Percentiles rank a stretch among this genome's conserved stretches.
Evolutionary conservation across 2,113 vertebrate species (phyloP).

Genomic region (Anhinga rufa): DNA sequence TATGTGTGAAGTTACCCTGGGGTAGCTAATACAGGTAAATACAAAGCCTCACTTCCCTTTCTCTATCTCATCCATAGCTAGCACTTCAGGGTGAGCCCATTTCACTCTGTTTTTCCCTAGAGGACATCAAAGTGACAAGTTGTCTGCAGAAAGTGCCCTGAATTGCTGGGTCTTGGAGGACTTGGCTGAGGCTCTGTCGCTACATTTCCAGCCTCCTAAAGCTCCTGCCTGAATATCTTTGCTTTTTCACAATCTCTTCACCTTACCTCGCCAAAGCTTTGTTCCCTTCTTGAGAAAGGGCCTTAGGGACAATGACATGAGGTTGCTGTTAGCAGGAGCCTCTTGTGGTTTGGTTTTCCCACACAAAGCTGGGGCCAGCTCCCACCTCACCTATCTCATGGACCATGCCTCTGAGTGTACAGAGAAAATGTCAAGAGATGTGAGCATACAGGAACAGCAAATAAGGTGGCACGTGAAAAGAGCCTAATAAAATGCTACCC

Average conservation of each 20-base stretch:
- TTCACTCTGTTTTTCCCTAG: background rate
- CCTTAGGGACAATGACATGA: background rate
- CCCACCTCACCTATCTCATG: background rate
- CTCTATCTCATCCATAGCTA: background rate
- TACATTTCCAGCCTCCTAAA: background rate
- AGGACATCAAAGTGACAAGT: background rate
- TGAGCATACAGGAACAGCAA: background rate
- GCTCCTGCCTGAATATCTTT: background rate
- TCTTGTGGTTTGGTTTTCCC: background rate
- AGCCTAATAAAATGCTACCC: background rate
- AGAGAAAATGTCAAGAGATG: background rate
- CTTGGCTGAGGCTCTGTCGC: background rate
- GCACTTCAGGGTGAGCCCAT: background rate
- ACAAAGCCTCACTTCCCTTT: background rate
- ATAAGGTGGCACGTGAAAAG: rapidly evolving
- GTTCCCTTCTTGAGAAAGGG: background rate
- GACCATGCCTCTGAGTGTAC: background rate
- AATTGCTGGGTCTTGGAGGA: background rate
- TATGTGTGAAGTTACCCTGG: background rate
- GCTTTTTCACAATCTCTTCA: background rate
- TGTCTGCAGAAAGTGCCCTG: background rate
- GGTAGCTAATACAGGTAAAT: background rate
- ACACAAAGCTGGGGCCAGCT: background rate
- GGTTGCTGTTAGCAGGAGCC: background rate
- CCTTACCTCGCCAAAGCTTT: background rate